These are phyloP conservation scores for Berghia stephanieae DNA, from an alignment of 1,140 invertebrate genomes.

Conservation along the genomic window DNA sequence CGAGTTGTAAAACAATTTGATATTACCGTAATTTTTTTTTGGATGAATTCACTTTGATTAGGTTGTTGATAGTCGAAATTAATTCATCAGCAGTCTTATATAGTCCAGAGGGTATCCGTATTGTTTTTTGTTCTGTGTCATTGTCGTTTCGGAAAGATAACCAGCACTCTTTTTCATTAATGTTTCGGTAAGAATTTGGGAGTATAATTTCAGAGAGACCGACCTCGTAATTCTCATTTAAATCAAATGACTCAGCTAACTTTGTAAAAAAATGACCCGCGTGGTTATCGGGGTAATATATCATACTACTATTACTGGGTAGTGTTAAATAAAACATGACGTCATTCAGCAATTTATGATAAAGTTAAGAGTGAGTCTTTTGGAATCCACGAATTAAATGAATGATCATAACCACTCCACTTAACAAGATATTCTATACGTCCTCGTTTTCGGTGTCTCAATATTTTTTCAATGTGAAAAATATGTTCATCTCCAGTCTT, in stretches of 20 bases:
- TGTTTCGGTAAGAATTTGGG: neutral
- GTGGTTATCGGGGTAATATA: conserved; percentile 1
- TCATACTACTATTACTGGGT: conserved; percentile 6
- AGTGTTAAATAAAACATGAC: conserved; percentile 13
- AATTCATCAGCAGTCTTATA: neutral
- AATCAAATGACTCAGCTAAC: neutral
- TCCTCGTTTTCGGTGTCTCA: too few species aligned
- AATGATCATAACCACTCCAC: too few species aligned
- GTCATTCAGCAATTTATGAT: too few species aligned
- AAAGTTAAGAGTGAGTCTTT: too few species aligned
- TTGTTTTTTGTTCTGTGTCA: neutral
- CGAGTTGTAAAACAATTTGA: neutral
- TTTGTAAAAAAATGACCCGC: conserved; percentile 16
- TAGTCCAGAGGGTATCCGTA: neutral
- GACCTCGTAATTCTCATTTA: neutral
- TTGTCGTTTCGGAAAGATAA: neutral
- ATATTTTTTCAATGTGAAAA: too few species aligned
- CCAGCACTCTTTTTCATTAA: neutral
- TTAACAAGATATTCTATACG: too few species aligned
- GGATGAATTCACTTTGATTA: neutral
- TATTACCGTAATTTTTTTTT: neutral
- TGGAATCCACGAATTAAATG: too few species aligned
- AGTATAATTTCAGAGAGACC: conserved; percentile 5
- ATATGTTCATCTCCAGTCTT: too few species aligned
- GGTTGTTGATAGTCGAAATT: neutral